Base-by-base conservation (phyloP, 2,888 invertebrate species). In the Lycophotia porphyrea region DNA sequence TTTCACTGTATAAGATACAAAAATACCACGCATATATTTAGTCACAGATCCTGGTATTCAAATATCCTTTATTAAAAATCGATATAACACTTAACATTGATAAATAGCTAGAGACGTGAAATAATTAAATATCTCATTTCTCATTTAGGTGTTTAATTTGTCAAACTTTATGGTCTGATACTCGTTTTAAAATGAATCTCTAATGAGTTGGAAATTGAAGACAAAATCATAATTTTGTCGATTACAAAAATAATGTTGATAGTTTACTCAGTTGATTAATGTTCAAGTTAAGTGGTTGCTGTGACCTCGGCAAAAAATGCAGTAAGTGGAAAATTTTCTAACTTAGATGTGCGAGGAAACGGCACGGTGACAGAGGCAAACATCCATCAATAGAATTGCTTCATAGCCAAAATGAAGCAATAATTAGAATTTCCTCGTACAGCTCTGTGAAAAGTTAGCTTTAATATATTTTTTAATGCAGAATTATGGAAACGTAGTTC, bases 81-180 rank as follows among this genome's bases (percentile, higher is more conserved):
- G 27, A 76, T 78, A 74, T 44, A 64, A 85, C 63, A 71, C 87
- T 86, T 86, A 87, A 88, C 78, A 85, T 86, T 89, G 88, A 90
- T 88, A 89, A 90, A 91, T 90, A 88, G 87, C 83, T 84, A 74
- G 75, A 76, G 71, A 81, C 78, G 78, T 84, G 80, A 76, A 89
- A 87, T 84, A 90, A 88, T 88, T 84, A 81, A 84, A 88, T 88
- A 88, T 78, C 79, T 78, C 82, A 80, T 84, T 85, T 86, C 74
- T 80, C 79, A 88, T 82, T 82, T 61, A 84, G 84, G 87, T 90
- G 89, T 90, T 91, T 90, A 90, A 91, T 91, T 90, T 91, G 88
- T 90, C 87, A 88, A 88, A 85, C 78, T 87, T 89, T 91, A 91
- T 90, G 82, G 80, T 79, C 85, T 74, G 70, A 88, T 82, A 86